Evolutionary conservation across 2,888 invertebrate species (phyloP), one percentile per base, ranked within the genome.

Genomic region (Drosophila heteroneura): DNA sequence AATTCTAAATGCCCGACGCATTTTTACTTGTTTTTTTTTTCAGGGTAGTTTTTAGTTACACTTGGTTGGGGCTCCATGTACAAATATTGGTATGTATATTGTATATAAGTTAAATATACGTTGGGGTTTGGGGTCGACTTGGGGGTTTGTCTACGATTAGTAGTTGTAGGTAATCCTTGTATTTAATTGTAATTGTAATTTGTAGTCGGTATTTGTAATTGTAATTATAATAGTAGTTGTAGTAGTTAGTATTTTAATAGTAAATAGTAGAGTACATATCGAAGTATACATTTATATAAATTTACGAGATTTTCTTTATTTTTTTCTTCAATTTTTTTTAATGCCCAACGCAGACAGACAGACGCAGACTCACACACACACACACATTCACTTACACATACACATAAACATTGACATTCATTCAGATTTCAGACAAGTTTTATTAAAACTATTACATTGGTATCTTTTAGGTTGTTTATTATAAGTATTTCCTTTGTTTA

Each of bases 61-160:
- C 67, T 78, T 81, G 41, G 66, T 61, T 68, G 44, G 60, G 67
- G 39, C 56, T 69, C 71, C 83, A 88, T 83, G 80, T 85, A 89
- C 91, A 84, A 90, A 84, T 90, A 85, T 84, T 88, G 82, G 82
- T 89, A 83, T 89, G 82, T 87, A 70, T 73, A 28, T 47, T 65
- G 64, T 56, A 51, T 75, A 52, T 82, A 77, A 83, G 63, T 84
- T 82, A 74, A 67, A 61, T 65, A 60, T 88, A 70, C 41, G 49
- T 37, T 30, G 64, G 35, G 44, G 32, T n/a, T 19, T 32, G 19
- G 37, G 54, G 52, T 57, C 54, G 41, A 28, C n/a, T 28, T 41
- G 26, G 37, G 57, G 53, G 26, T 9, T 22, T 30, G 39, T 61
- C 57, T 64, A 65, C 62, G 68, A 53, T 62, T 65, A 74, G 68